Percentiles rank a stretch among this genome's conserved stretches.
Evolutionary conservation across 1,140 invertebrate species (phyloP).

Genomic region (Drosophila kepulauana): DNA sequence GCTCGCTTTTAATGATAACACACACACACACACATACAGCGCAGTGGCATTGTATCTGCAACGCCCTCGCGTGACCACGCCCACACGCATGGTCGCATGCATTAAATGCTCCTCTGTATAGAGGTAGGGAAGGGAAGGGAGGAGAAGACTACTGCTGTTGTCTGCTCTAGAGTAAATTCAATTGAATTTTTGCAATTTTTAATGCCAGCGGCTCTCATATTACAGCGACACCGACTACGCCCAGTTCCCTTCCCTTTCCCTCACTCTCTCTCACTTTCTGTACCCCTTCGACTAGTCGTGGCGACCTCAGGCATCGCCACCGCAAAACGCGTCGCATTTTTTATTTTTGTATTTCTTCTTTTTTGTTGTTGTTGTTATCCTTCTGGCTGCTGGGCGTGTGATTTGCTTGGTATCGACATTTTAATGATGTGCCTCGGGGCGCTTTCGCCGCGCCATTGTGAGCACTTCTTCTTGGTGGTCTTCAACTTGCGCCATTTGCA

Average conservation of each 20-base stretch:
- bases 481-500: constrained; percentile 75
- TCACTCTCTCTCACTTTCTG: neutral
- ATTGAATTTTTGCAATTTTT: constrained; percentile 79
- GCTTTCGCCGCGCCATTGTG: constrained; percentile 44
- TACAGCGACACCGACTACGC: constrained; percentile 68
- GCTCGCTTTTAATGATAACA: constrained; percentile 78
- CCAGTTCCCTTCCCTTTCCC: constrained; percentile 21
- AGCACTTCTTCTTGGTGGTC: constrained; percentile 46
- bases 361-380: constrained; percentile 64
- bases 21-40: neutral
- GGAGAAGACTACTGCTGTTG: constrained; percentile 12
- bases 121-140: too few relatives aligned
- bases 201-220: constrained; percentile 77
- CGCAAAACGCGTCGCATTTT: constrained; percentile 61
- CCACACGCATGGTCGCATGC: constrained; percentile 51
- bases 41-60: constrained; percentile 19
- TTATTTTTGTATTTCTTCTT: constrained; percentile 41
- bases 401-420: constrained; percentile 84
- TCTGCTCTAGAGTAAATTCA: constrained; percentile 78
- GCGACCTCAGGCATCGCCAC: constrained; percentile 48
- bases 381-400: constrained; percentile 74
- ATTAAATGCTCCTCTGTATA: constrained; percentile 55
- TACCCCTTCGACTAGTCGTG: constrained; percentile 11
- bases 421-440: constrained; percentile 83
- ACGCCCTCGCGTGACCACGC: constrained; percentile 1